Percentiles rank a stretch among this genome's conserved stretches.
These are phyloP conservation scores for Chrysochloris asiatica DNA, from an alignment of 2,113 vertebrate species.

Conservation along the genomic window DNA sequence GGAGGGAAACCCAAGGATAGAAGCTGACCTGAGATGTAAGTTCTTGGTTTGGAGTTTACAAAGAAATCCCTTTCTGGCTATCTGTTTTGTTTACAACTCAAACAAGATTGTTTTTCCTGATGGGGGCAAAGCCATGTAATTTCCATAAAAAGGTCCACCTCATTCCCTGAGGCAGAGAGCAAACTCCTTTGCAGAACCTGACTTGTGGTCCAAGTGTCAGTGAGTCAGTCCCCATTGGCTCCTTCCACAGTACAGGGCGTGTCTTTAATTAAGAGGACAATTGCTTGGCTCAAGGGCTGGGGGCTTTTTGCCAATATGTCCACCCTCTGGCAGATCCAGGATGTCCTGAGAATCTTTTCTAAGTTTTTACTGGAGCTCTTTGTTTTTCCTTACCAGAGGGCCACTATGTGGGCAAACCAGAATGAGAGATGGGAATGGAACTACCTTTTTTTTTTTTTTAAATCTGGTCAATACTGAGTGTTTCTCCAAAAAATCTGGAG, in stretches of 20 bases:
- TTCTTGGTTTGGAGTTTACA: slow-evolving; percentile 18
- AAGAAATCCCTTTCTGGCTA: slow-evolving; percentile 34
- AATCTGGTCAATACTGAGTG: neutral
- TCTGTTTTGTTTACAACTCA: slow-evolving; percentile 27
- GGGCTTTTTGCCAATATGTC: slow-evolving; percentile 46
- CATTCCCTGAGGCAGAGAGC: neutral
- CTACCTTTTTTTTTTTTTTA: neutral
- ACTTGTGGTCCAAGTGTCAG: slow-evolving; percentile 2
- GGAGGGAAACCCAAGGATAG: neutral
- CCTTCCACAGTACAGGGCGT: neutral
- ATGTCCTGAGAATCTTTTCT: slow-evolving; percentile 6
- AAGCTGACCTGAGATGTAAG: neutral
- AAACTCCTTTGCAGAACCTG: slow-evolving; percentile 5
- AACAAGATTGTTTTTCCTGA: slow-evolving; percentile 13
- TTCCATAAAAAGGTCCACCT: slow-evolving; percentile 23
- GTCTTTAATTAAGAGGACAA: slow-evolving; percentile 75
- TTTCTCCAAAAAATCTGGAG: slow-evolving; percentile 14
- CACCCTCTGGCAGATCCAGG: slow-evolving; percentile 5
- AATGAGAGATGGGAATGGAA: neutral
- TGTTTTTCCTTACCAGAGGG: slow-evolving; percentile 7
- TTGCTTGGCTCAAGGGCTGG: slow-evolving; percentile 63
- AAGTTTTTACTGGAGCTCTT: neutral
- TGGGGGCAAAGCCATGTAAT: neutral
- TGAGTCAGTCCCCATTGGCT: slow-evolving; percentile 62
- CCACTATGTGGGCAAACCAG: neutral